Conservation (phyloP, 2,113 vertebrate genomes). For the Hystrix brachyura region DNA sequence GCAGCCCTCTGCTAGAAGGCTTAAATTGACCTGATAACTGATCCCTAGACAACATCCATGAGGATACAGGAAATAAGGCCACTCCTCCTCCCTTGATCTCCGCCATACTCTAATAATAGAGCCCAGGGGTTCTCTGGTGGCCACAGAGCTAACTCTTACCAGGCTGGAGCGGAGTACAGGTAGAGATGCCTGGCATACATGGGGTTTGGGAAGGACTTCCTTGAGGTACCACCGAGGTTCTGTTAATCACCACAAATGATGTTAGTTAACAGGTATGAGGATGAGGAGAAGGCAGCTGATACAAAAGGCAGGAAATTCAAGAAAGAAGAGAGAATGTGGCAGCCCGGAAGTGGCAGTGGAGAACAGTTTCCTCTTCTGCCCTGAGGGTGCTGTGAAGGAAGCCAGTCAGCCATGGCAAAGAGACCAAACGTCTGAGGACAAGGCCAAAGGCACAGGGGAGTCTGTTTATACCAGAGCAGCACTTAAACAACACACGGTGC, state of each 20-base stretch:
- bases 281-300: neutral
- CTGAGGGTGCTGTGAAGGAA: neutral
- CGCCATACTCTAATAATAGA: neutral
- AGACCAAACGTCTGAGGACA: constrained; percentile 39
- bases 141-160: constrained; percentile 6
- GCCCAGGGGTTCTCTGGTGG: neutral
- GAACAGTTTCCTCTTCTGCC: neutral
- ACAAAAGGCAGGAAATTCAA: neutral
- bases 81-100: neutral
- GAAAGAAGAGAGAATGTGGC: constrained; percentile 2
- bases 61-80: constrained; percentile 48
- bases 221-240: neutral
- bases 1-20: constrained; percentile 1
- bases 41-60: neutral
- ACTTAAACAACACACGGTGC: neutral
- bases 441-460: neutral
- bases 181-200: neutral
- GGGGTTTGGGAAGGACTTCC: neutral
- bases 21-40: neutral
- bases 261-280: neutral
- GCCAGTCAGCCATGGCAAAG: neutral
- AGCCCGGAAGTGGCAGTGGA: neutral
- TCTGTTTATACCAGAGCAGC: neutral
- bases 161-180: neutral
- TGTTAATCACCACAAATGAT: neutral